These are phyloP conservation scores for Sebastes dallii DNA, from an alignment of 2,797 vertebrate genomes.

Conservation along the genomic window DNA sequence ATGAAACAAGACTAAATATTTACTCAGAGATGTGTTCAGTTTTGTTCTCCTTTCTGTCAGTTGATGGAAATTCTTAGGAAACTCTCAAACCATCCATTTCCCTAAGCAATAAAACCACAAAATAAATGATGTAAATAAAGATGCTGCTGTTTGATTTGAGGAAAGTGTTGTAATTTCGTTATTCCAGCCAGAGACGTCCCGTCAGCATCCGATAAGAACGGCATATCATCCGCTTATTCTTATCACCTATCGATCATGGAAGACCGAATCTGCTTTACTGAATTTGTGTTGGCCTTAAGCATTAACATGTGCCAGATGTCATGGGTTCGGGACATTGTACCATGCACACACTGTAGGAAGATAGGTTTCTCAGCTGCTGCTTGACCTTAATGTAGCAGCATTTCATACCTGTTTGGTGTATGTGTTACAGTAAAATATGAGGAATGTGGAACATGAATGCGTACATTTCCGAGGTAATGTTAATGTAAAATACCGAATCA, in stretches of 20 bases:
- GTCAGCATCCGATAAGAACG: background rate
- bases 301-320: background rate
- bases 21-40: background rate
- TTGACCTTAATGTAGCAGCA: too few species aligned
- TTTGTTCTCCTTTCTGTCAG: background rate
- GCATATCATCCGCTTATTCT: background rate
- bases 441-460: conserved; percentile 27
- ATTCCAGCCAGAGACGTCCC: background rate
- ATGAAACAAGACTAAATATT: conserved; percentile 21
- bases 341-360: background rate
- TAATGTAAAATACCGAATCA: conserved; percentile 7
- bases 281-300: background rate
- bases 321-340: background rate
- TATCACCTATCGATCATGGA: background rate
- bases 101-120: background rate
- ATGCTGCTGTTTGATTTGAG: background rate
- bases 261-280: background rate
- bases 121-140: background rate
- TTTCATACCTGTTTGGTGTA: background rate
- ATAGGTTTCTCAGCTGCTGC: background rate
- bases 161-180: conserved; percentile 21
- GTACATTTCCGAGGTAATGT: conserved; percentile 14
- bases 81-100: background rate
- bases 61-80: conserved; percentile 20
- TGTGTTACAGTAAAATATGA: conserved; percentile 7